Percentiles rank a stretch among this genome's conserved stretches.
phyloP scores from a whole-genome alignment of 2,888 invertebrate genomes.

The Hemaris fuciformis region DNA sequence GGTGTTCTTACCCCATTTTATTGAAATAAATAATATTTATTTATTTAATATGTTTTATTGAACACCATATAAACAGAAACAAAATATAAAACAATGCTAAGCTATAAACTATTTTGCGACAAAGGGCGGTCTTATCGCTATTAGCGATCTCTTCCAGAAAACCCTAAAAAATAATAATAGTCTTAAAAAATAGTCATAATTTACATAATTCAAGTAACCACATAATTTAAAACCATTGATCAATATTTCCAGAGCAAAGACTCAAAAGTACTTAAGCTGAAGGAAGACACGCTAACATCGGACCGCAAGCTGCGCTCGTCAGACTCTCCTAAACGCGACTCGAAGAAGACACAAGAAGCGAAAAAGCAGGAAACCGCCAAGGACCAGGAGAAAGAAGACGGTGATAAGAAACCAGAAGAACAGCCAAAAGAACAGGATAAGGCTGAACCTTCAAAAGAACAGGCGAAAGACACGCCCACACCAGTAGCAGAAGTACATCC shows the following conservation, averaged over 20 bases:
- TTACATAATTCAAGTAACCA: too few relatives aligned
- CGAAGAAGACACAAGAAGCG: slow-evolving; percentile 23
- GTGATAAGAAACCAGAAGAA: slow-evolving; percentile 18
- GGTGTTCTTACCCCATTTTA: neutral
- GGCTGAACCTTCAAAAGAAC: neutral
- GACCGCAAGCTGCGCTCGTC: slow-evolving; percentile 65
- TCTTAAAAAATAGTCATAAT: neutral
- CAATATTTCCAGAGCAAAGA: slow-evolving; percentile 58
- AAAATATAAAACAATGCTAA: too few relatives aligned
- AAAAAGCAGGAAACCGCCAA: slow-evolving; percentile 24
- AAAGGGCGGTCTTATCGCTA: too few relatives aligned
- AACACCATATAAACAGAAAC: too few relatives aligned
- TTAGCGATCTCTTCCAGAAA: too few relatives aligned
- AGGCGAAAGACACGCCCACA: slow-evolving; percentile 2
- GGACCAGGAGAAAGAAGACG: slow-evolving; percentile 23
- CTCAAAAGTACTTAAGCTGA: slow-evolving; percentile 60
- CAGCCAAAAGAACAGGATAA: slow-evolving; percentile 10
- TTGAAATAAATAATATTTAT: too few relatives aligned
- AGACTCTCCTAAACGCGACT: slow-evolving; percentile 58
- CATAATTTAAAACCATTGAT: neutral
- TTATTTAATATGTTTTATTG: too few relatives aligned
- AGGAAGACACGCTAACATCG: slow-evolving; percentile 50
- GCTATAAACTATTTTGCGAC: too few relatives aligned
- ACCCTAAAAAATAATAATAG: neutral
- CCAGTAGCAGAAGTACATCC: slow-evolving; percentile 7